A percentile compares a stretch with the other conserved stretches of the same genome.
Evolutionary conservation across 2,113 vertebrate genomes (phyloP).

Genomic region (Rhombomys opimus): DNA sequence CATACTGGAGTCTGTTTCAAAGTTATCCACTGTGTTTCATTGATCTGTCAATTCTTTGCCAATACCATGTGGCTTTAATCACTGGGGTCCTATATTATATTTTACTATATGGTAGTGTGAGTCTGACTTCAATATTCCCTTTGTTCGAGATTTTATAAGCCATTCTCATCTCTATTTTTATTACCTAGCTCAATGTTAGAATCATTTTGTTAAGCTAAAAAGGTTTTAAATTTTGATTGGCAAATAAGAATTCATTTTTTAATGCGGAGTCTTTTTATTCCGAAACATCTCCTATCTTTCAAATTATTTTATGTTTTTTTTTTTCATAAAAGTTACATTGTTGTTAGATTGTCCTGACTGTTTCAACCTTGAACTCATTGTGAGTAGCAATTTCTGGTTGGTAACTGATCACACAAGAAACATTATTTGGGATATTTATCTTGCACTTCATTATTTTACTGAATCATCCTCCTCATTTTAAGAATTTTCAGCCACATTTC

Average conservation of each 20-base stretch:
- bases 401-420: not conserved
- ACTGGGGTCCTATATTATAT: slow-evolving; percentile 55
- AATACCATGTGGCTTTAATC: slow-evolving; percentile 72
- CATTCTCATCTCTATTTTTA: slow-evolving; percentile 68
- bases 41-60: slow-evolving; percentile 71
- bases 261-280: slow-evolving; percentile 39
- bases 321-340: slow-evolving; percentile 47
- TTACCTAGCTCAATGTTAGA: slow-evolving; percentile 46
- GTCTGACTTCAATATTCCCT: slow-evolving; percentile 68
- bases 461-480: slow-evolving; percentile 33
- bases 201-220: slow-evolving; percentile 52
- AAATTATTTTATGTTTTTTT: slow-evolving; percentile 20
- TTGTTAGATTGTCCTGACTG: slow-evolving; percentile 6
- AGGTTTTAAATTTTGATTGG: slow-evolving; percentile 52
- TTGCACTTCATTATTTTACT: not conserved
- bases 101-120: slow-evolving; percentile 64
- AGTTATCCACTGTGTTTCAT: slow-evolving; percentile 67
- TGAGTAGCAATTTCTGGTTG: not conserved
- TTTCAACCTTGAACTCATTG: slow-evolving; percentile 19
- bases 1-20: slow-evolving; percentile 63
- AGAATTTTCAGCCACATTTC: not conserved
- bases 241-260: slow-evolving; percentile 39
- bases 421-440: not conserved
- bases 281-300: slow-evolving; percentile 42
- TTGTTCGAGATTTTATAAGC: slow-evolving; percentile 66